These are phyloP conservation scores for Frieseomelitta varia DNA, from an alignment of 1,140 invertebrate genomes.

Conservation along the genomic window DNA sequence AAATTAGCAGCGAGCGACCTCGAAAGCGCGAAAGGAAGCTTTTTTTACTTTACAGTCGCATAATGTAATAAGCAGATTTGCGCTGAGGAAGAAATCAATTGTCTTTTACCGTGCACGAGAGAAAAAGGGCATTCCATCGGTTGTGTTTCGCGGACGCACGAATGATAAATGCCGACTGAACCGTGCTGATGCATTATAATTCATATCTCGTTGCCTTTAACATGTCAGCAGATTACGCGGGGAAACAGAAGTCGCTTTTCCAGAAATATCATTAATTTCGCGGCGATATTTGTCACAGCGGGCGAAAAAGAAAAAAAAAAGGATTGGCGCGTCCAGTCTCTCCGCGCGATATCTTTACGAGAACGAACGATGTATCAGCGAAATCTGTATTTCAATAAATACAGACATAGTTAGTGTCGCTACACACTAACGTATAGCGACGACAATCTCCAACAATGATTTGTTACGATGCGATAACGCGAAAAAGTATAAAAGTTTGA, in stretches of 20 bases:
- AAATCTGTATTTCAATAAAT: too few relatives aligned
- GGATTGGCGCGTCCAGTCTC: too few relatives aligned
- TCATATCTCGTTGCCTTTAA: constrained; percentile 3
- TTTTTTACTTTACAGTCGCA: not conserved
- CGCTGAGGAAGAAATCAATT: not conserved
- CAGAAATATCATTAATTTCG: not conserved
- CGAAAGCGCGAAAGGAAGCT: not conserved
- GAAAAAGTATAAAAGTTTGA: too few relatives aligned
- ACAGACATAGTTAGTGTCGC: too few relatives aligned
- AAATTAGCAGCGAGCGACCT: not conserved
- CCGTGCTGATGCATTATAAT: constrained; percentile 5
- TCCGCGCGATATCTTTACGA: too few relatives aligned
- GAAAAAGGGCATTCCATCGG: not conserved
- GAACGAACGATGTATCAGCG: too few relatives aligned
- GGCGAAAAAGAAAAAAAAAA: too few relatives aligned
- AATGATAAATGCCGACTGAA: constrained; percentile 1
- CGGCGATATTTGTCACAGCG: too few relatives aligned
- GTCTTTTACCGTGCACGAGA: not conserved
- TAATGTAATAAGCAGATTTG: not conserved
- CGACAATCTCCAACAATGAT: too few relatives aligned
- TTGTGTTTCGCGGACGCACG: constrained; percentile 1
- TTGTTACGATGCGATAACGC: too few relatives aligned
- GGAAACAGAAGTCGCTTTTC: not conserved
- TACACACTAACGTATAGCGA: too few relatives aligned
- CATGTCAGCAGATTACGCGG: not conserved